Base-by-base conservation (phyloP, 1,140 invertebrate species). In the Sitobion miscanthi region DNA sequence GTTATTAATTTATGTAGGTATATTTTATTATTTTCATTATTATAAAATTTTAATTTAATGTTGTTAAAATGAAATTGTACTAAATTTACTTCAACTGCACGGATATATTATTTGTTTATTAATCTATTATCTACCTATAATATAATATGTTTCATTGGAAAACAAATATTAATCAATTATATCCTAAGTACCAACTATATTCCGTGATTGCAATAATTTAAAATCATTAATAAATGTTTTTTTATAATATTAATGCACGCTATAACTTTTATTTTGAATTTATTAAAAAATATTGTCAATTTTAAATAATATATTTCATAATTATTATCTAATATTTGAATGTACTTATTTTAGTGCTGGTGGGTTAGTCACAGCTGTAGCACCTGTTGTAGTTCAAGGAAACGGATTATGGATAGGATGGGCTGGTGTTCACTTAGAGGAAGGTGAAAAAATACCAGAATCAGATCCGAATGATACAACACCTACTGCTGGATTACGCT, bases 331-430 rank as follows among this genome's bases (percentile, higher is more conserved):
- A 30, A 45, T 23, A 30, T 47, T 69, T 90, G 0, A 23, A 89
- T 89, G 17, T 89, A n/a, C 3, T 94, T 90, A 82, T 94, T 95
- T n/a, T 94, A 98, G 97, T 95, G 98, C 98, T 94, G 98, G 98
- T 93, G 98, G 98, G 90, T 95, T 98, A 91, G 98, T 98, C 20
- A 99, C 98, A 11, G 98, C 98, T 11, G 98, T 99, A 20, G 98
- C 98, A 85, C 98, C 98, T 0, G 97, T 98, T 23, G 98, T 98
- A 2, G 97, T 98, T 94, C 97, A 97, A 94, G 97, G 97, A 94
- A 97, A 96, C 94, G 98, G 98, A 54, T 96, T 98, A 49, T 98
- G 98, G 98, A 97, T 98, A 86, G 98, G 98, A 94, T 98, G 98
- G 98, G 97, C 98, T 0, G 98, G 98, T 7, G 97, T 98, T 93